These are phyloP conservation scores for Platichthys stellatus DNA, from an alignment of 2,113 vertebrate species.

Conservation along the genomic window DNA sequence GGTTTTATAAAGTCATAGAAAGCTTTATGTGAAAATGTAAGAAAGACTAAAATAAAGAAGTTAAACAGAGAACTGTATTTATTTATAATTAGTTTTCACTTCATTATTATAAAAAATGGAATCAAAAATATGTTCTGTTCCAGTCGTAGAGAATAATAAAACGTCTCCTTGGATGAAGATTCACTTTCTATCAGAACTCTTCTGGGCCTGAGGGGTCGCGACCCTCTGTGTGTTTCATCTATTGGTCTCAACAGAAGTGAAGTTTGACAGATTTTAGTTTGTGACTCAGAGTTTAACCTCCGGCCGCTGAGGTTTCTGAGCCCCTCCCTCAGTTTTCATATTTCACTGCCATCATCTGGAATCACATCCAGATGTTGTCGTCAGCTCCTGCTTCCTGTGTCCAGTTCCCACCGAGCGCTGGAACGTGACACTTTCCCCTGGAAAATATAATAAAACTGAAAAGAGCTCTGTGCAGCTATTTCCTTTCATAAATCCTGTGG, in stretches of 20 bases:
- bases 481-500: slow-evolving; percentile 83
- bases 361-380: slow-evolving; percentile 84
- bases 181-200: background rate
- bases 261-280: slow-evolving; percentile 30
- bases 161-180: background rate
- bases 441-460: slow-evolving; percentile 82
- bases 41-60: too few species aligned
- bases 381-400: slow-evolving; percentile 73
- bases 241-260: slow-evolving; percentile 18
- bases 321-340: slow-evolving; percentile 70
- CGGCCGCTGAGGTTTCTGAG: slow-evolving; percentile 24
- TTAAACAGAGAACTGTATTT: too few species aligned
- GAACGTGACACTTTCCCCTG: slow-evolving; percentile 83
- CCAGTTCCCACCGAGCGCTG: slow-evolving; percentile 78
- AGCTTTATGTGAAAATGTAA: too few species aligned
- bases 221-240: slow-evolving; percentile 18
- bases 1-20: too few species aligned
- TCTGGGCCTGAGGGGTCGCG: background rate
- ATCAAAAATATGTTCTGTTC: too few species aligned
- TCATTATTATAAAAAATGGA: too few species aligned
- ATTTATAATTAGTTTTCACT: too few species aligned
- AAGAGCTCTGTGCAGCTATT: slow-evolving; percentile 69
- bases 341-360: slow-evolving; percentile 74
- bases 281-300: slow-evolving; percentile 15
- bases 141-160: background rate